These are phyloP conservation scores for Kradibia gibbosae DNA, from an alignment of 1,140 invertebrate genomes.

Conservation along the genomic window DNA sequence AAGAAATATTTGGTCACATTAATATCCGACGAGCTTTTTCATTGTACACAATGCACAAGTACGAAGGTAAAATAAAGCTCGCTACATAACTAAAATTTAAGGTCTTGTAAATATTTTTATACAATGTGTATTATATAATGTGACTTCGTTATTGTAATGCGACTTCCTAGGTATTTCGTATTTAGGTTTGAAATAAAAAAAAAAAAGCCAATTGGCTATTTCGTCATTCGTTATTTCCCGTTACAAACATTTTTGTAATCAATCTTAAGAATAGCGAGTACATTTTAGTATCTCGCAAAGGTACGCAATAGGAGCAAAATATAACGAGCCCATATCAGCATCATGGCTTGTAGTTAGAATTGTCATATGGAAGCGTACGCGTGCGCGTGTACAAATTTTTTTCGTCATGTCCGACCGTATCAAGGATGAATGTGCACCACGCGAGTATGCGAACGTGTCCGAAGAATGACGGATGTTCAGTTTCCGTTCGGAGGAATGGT, in stretches of 20 bases:
- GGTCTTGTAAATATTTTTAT: neutral
- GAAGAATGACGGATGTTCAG: conserved; percentile 28
- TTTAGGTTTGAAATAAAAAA: too few species aligned
- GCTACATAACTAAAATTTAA: neutral
- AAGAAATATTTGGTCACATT: neutral
- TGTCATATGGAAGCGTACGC: too few species aligned
- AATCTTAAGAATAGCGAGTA: neutral
- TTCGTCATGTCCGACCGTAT: conserved; percentile 15
- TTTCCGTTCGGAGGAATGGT: conserved; percentile 25
- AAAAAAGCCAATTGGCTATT: neutral
- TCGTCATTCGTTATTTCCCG: neutral
- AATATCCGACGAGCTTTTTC: conserved; percentile 8
- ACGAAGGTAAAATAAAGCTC: neutral
- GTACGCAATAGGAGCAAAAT: too few species aligned
- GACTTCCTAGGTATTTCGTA: too few species aligned
- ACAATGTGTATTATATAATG: neutral
- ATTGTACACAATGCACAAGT: neutral
- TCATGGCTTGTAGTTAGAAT: neutral
- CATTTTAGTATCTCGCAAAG: too few species aligned
- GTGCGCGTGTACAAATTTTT: neutral
- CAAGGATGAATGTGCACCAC: conserved; percentile 1
- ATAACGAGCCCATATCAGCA: neutral
- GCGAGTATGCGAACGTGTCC: conserved; percentile 39
- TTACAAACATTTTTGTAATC: neutral
- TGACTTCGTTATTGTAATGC: neutral